These are phyloP conservation scores for Chrysocyon brachyurus DNA, from an alignment of 2,797 vertebrate species.

Conservation along the genomic window DNA sequence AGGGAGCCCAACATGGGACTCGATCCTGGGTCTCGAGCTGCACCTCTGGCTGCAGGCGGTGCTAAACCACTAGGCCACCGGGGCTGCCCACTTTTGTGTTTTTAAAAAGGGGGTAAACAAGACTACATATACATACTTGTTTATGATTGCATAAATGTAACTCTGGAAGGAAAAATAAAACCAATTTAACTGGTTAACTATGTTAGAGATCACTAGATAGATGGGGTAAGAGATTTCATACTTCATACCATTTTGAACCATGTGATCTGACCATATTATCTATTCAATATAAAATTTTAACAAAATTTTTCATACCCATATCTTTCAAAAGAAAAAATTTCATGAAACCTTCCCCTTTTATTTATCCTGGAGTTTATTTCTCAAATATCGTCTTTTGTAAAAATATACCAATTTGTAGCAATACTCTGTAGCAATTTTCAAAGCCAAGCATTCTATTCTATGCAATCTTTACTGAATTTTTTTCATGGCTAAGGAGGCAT, in stretches of 20 bases:
- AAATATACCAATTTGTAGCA: conserved; percentile 27
- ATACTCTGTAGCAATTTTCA: conserved; percentile 26
- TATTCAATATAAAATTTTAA: conserved; percentile 57
- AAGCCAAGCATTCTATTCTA: conserved; percentile 40
- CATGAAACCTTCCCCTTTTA: conserved; percentile 49
- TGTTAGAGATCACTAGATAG: background rate
- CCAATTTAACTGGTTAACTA: background rate
- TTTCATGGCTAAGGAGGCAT: background rate
- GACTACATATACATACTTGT: background rate
- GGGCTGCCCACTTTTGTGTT: background rate
- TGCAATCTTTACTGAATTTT: conserved; percentile 13
- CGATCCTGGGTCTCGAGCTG: too few relatives aligned
- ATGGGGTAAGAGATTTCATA: background rate
- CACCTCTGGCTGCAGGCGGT: too few relatives aligned
- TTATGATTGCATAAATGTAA: conserved; percentile 38
- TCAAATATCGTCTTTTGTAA: conserved; percentile 37
- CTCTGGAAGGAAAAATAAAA: conserved; percentile 10
- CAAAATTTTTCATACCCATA: conserved; percentile 29
- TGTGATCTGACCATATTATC: conserved; percentile 32
- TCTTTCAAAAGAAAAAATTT: conserved; percentile 40
- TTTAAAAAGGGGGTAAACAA: background rate
- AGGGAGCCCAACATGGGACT: too few relatives aligned
- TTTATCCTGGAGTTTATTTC: conserved; percentile 45
- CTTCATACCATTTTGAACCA: conserved; percentile 22
- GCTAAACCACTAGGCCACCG: too few relatives aligned